Evolutionary conservation across 2,113 vertebrate genomes (phyloP).

Genomic region (Odocoileus hemionus): DNA sequence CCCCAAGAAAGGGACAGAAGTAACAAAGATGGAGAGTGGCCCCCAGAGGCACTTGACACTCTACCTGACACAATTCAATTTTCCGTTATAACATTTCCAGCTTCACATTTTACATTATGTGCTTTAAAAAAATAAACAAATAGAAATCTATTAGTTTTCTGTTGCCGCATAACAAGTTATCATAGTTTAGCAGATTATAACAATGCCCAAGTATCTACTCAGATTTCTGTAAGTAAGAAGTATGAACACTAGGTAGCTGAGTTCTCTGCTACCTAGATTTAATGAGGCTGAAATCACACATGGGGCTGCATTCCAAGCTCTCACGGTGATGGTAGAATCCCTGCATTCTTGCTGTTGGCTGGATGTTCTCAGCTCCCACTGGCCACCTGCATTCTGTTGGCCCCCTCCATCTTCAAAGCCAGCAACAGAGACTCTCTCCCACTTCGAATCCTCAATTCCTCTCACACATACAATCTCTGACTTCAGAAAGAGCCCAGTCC

Average conservation of each 20-base stretch:
- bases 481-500: neutral
- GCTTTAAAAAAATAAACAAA: neutral
- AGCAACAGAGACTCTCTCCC: neutral
- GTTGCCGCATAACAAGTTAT: neutral
- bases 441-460: neutral
- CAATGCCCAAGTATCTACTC: neutral
- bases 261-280: neutral
- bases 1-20: neutral
- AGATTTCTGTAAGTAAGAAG: neutral
- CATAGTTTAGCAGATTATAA: neutral
- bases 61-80: neutral
- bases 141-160: neutral
- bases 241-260: neutral
- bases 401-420: neutral
- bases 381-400: too few relatives aligned
- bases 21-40: neutral
- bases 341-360: neutral
- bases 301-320: neutral
- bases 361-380: neutral
- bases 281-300: neutral
- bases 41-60: neutral
- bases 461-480: neutral
- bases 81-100: neutral
- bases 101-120: neutral
- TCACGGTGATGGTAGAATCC: neutral